These are phyloP conservation scores for Loripinus fragilis DNA, from an alignment of 2,888 invertebrate genomes.

Conservation along the genomic window DNA sequence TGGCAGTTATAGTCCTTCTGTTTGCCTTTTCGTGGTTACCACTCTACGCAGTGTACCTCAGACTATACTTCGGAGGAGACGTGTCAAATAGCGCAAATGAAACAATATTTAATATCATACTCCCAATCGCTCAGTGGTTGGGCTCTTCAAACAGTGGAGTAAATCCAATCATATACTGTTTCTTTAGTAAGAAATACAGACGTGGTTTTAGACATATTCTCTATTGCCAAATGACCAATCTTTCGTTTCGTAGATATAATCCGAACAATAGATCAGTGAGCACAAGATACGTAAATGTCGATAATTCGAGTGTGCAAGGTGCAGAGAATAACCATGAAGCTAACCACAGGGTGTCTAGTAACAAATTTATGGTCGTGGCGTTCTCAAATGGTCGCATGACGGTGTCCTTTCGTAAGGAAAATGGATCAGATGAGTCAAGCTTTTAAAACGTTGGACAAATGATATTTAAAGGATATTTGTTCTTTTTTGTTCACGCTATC, in stretches of 20 bases:
- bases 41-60: conserved; percentile 90
- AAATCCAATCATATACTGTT: conserved; percentile 96
- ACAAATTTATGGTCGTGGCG: conserved; percentile 60
- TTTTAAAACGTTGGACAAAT: too few relatives aligned
- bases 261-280: conserved; percentile 42
- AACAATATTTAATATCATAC: conserved; percentile 89
- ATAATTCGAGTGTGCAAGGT: conserved; percentile 37
- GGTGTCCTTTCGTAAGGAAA: conserved; percentile 61
- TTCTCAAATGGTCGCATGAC: conserved; percentile 64
- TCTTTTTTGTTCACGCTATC: too few relatives aligned
- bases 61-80: conserved; percentile 86
- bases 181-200: conserved; percentile 97
- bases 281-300: conserved; percentile 48
- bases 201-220: conserved; percentile 88
- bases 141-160: conserved; percentile 97
- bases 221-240: conserved; percentile 38
- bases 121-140: conserved; percentile 96
- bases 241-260: conserved; percentile 34
- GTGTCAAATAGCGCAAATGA: conserved; percentile 18
- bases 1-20: conserved; percentile 94
- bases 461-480: too few relatives aligned
- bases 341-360: conserved; percentile 41
- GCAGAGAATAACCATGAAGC: conserved; percentile 21
- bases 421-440: conserved; percentile 51
- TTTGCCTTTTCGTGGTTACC: conserved; percentile 97